Evolutionary conservation across 2,113 vertebrate genomes (phyloP).

Genomic region (Mormoops blainvillei): DNA sequence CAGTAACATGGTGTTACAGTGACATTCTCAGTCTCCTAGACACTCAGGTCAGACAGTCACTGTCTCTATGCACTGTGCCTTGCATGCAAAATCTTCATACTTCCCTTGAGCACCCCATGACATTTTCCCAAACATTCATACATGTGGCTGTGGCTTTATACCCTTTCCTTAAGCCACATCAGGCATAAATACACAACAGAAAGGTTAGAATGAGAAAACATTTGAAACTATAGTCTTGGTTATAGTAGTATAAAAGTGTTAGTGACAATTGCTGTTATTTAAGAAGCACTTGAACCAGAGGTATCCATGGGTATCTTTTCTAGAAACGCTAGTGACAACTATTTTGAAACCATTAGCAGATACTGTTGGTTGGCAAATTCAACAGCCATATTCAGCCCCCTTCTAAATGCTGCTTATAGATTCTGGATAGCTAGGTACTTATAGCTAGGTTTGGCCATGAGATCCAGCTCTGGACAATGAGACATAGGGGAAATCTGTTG

Average conservation of each 20-base stretch:
- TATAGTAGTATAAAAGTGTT: neutral
- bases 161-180: neutral
- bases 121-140: neutral
- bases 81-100: neutral
- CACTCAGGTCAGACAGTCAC: neutral
- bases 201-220: neutral
- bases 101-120: neutral
- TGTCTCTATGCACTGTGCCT: neutral
- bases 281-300: neutral
- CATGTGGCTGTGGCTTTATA: neutral
- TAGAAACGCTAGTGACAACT: neutral
- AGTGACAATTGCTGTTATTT: neutral
- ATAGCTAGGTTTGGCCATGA: neutral
- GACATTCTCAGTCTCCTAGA: constrained; percentile 43
- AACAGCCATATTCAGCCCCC: neutral
- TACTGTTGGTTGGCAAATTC: neutral
- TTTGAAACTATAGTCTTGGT: neutral
- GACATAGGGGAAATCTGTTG: neutral
- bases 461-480: neutral
- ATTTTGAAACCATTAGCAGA: neutral
- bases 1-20: constrained; percentile 29
- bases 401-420: neutral
- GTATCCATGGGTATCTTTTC: constrained; percentile 8
- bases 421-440: neutral
- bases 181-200: neutral